Evolutionary conservation across 2,113 vertebrate species (phyloP).

Genomic region (Pavo muticus): DNA sequence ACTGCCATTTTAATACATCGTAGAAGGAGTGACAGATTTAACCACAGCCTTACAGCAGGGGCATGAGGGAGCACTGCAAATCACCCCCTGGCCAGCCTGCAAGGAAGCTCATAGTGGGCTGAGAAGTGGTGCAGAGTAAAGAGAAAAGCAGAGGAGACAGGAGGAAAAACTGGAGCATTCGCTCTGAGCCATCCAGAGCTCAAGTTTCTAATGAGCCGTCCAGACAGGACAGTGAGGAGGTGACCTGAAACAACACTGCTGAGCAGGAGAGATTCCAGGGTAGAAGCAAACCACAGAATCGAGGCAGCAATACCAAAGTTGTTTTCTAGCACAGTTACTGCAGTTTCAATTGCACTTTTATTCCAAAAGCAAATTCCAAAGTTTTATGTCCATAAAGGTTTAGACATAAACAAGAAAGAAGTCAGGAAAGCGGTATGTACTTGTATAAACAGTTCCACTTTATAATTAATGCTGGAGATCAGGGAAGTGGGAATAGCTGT

Average conservation of each 20-base stretch:
- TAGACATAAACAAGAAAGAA: constrained; percentile 70
- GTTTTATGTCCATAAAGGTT: constrained; percentile 72
- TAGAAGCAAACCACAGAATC: neutral
- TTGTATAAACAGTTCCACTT: constrained; percentile 41
- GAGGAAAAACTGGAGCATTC: neutral
- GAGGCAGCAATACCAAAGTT: neutral
- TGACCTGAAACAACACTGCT: neutral
- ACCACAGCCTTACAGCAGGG: neutral
- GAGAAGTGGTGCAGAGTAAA: rapidly evolving
- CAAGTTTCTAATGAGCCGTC: neutral
- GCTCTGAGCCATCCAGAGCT: neutral
- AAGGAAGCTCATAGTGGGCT: rapidly evolving
- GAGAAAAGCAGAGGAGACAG: neutral
- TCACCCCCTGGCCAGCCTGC: rapidly evolving
- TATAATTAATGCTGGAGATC: constrained; percentile 55
- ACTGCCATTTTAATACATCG: neutral
- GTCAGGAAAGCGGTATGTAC: constrained; percentile 41
- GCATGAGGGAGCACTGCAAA: neutral
- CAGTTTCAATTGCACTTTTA: constrained; percentile 40
- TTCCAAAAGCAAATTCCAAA: constrained; percentile 68
- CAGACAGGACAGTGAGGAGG: neutral
- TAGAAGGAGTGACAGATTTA: neutral
- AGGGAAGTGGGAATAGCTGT: constrained; percentile 27
- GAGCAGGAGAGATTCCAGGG: neutral
- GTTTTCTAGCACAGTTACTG: constrained; percentile 19